Base-by-base conservation (phyloP, 2,113 vertebrate species). In the Lophura nycthemera region DNA sequence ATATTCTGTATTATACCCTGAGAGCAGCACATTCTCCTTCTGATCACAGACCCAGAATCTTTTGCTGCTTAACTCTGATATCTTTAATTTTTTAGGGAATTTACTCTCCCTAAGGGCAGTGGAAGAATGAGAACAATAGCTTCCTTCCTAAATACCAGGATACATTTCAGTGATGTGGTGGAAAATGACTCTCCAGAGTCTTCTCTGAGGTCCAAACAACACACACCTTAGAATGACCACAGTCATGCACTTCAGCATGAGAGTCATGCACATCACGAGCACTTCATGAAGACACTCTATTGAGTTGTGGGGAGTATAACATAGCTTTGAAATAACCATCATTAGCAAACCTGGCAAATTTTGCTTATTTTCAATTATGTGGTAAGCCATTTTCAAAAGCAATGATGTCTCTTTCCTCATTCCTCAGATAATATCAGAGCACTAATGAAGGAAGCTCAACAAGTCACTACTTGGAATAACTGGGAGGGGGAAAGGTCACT, bases 281-380 rank as follows among this genome's bases (percentile, higher is more conserved):
- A 13, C 50, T 91, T 89, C 40, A 54, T 10, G 75, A 72, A 88
- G 50, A 71, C 54, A 10, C 18, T 82, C 32, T 82, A 7, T 13
- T 70, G 16, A 29, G 16, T 73, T 32, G 14, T 60, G 50, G 57
- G 20, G 6, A 57, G 32, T 47, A 40, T 0, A 1, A 65, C 66
- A 10, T 30, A 20, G 48, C 86, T 89, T 79, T 87, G 71, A 89
- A 72, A 70, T 89, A 48, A 73, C 24, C 76, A 4, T 13, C 27
- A 63, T 69, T 70, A 86, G 24, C 48, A 89, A 90, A 12, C 4
- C 32, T 63, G 24, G 4, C 64, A 59, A 70, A 56, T 6, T 82
- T 82, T 34, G 17, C 27, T 92, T 79, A 45, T 57, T 94, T 87
- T 86, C 73, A 77, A 70, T 89, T 80, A 34, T 85, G 45, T 70